Conservation (phyloP, 1,140 invertebrate species). For the Drosophila ercepeae region DNA sequence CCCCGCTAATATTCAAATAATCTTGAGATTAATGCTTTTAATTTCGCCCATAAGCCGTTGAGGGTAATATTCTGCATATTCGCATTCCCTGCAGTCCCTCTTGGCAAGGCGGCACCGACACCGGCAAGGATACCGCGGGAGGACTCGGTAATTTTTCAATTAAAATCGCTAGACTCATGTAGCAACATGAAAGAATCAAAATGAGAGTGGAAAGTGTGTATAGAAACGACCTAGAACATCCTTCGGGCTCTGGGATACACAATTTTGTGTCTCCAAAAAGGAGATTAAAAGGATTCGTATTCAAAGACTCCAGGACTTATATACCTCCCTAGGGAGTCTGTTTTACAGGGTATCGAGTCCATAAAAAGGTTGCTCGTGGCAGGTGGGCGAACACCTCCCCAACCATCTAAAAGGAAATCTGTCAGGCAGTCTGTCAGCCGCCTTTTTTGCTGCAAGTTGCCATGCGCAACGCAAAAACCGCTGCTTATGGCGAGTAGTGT, state of each 20-base stretch:
- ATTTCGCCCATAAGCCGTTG: constrained; percentile 54
- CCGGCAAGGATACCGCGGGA: background rate
- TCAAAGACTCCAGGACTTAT: too few species aligned
- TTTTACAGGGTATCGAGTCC: background rate
- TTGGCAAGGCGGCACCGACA: too few species aligned
- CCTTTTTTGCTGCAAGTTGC: constrained; percentile 36
- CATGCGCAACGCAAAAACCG: constrained; percentile 33
- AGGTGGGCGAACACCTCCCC: constrained; percentile 22
- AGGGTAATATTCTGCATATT: constrained; percentile 22
- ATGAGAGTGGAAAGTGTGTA: background rate
- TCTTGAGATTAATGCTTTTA: constrained; percentile 70
- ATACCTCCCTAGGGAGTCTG: too few species aligned
- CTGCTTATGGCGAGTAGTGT: constrained; percentile 30
- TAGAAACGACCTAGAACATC: background rate
- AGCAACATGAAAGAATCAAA: background rate
- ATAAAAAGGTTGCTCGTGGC: constrained; percentile 36
- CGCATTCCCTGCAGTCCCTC: background rate
- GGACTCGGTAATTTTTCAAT: constrained; percentile 30
- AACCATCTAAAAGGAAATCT: background rate
- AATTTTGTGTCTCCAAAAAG: too few species aligned
- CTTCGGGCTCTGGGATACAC: too few species aligned
- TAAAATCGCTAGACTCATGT: constrained; percentile 15
- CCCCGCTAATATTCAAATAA: constrained; percentile 69
- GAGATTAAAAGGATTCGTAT: too few species aligned
- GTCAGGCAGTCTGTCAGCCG: constrained; percentile 26